Evolutionary conservation across 2,113 vertebrate species (phyloP).

Genomic region (Muscicapa adusta): DNA sequence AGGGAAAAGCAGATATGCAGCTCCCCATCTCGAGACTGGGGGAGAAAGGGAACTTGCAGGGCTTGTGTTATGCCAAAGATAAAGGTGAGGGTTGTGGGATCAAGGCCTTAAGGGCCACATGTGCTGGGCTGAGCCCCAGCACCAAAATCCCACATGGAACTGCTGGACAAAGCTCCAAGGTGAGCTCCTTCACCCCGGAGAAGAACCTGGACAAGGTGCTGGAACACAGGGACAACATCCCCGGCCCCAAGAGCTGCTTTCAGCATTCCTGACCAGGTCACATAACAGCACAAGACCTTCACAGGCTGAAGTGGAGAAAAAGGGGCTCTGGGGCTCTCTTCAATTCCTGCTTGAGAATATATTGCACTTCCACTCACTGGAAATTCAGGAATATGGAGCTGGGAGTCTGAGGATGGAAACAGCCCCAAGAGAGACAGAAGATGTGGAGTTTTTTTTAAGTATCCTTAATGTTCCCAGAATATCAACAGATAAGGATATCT

Average conservation of each 20-base stretch:
- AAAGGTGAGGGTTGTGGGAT: background rate
- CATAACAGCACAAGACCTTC: background rate
- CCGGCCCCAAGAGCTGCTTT: no score
- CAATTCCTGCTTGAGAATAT: background rate
- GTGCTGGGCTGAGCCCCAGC: background rate
- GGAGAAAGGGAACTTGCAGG: background rate
- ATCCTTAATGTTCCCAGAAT: background rate
- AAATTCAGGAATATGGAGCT: fast-evolving
- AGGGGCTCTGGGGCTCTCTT: background rate
- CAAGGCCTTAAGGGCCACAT: background rate
- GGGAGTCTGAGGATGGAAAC: background rate
- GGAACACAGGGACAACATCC: no score
- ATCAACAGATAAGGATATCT: background rate
- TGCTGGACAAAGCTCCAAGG: background rate
- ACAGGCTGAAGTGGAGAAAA: background rate
- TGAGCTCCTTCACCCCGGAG: background rate
- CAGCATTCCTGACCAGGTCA: background rate
- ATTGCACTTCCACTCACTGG: fast-evolving
- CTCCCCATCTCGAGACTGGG: background rate
- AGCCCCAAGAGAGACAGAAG: background rate
- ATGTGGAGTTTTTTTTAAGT: background rate
- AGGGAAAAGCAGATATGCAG: background rate
- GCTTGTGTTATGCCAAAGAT: background rate
- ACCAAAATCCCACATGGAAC: background rate
- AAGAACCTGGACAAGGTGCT: background rate